Percentiles rank a stretch among this genome's conserved stretches.
phyloP scores from a whole-genome alignment of 2,888 invertebrate genomes.

The Ichneumoninae sp. region DNA sequence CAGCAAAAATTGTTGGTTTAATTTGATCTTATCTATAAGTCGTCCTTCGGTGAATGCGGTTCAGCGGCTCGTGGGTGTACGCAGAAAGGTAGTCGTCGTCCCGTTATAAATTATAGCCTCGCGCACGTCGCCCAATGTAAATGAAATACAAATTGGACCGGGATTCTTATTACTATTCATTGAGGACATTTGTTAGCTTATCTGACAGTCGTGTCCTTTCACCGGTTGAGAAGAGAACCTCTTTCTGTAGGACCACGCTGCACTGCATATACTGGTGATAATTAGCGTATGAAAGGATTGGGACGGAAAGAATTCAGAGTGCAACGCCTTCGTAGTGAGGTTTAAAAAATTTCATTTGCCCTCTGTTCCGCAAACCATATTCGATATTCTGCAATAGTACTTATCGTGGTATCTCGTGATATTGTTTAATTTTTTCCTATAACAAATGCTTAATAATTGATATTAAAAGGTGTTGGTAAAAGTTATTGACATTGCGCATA shows the following conservation, averaged over 20 bases:
- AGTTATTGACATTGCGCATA: background rate
- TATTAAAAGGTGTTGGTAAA: too few relatives aligned
- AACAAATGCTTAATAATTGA: too few relatives aligned
- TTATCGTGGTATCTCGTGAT: too few relatives aligned
- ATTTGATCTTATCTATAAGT: conserved; percentile 77
- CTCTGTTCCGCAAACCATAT: background rate
- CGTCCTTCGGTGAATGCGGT: conserved; percentile 61
- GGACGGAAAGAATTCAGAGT: background rate
- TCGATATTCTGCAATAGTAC: background rate
- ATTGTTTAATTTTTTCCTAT: too few relatives aligned
- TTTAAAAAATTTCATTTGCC: background rate
- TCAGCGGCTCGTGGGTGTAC: conserved; percentile 60
- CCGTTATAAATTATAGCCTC: conserved; percentile 76
- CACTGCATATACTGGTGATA: conserved; percentile 26
- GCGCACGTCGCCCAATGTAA: conserved; percentile 77
- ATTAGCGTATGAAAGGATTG: conserved; percentile 43
- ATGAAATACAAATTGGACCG: conserved; percentile 81
- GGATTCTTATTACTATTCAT: conserved; percentile 81
- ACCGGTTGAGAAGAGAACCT: conserved; percentile 31
- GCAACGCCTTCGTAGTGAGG: background rate
- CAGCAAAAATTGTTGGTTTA: conserved; percentile 72
- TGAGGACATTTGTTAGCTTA: conserved; percentile 81
- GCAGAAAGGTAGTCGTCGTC: conserved; percentile 39
- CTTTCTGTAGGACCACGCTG: conserved; percentile 11
- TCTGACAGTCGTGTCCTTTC: conserved; percentile 74